Conservation (phyloP, 2,797 vertebrate species). For the Corythornis leucogaster region DNA sequence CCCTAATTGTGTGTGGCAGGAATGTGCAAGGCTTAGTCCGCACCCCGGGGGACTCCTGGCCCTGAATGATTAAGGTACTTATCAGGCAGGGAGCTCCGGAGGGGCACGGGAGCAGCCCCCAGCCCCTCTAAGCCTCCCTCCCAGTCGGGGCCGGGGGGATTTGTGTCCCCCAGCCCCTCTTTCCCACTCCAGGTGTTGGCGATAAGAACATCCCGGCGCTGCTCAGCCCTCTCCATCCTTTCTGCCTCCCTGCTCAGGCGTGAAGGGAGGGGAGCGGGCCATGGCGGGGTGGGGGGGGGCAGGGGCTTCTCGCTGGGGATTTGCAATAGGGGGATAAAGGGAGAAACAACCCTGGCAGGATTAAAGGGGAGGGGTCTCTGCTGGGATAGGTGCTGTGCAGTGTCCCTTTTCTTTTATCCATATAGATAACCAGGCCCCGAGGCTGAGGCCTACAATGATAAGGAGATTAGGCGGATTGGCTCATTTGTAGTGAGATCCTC, state of each 20-base stretch:
- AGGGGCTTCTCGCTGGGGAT: not conserved
- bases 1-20: not conserved
- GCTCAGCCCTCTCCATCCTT: not conserved
- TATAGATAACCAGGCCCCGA: constrained; percentile 71
- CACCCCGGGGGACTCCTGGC: constrained; percentile 50
- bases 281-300: not conserved
- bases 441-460: constrained; percentile 79
- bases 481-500: constrained; percentile 78
- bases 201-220: constrained; percentile 21
- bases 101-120: constrained; percentile 22
- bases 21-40: constrained; percentile 29
- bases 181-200: constrained; percentile 37
- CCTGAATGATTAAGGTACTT: constrained; percentile 45
- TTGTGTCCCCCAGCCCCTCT: not conserved
- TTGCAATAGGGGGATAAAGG: constrained; percentile 60
- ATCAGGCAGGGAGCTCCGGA: constrained; percentile 32
- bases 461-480: constrained; percentile 80
- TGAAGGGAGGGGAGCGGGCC: not conserved
- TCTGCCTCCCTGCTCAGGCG: not conserved
- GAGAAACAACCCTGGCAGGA: constrained; percentile 45
- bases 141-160: not conserved
- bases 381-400: constrained; percentile 46
- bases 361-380: constrained; percentile 60
- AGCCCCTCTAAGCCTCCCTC: constrained; percentile 31
- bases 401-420: constrained; percentile 68